Conservation (phyloP, 1,140 invertebrate genomes). For the Bombus impatiens region DNA sequence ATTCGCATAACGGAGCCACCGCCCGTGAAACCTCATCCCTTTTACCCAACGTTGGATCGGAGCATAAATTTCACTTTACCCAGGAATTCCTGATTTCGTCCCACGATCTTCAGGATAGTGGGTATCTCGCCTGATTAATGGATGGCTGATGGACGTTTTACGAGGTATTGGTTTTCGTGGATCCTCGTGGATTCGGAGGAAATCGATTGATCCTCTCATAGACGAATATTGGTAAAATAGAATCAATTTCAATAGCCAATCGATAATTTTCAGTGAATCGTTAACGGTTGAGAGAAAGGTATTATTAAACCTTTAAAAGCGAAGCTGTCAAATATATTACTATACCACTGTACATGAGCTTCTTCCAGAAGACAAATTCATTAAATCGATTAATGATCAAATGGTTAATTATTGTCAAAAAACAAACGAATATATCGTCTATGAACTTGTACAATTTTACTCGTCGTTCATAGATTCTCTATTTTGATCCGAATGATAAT, state of each 20-base stretch:
- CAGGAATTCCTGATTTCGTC: conserved; percentile 54
- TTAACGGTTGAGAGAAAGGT: background rate
- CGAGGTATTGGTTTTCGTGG: conserved; percentile 11
- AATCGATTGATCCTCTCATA: background rate
- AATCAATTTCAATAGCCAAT: background rate
- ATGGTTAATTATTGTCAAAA: background rate
- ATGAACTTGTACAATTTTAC: background rate
- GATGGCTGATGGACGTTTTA: conserved; percentile 37
- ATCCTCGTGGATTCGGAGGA: background rate
- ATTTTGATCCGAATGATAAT: background rate
- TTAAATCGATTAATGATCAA: background rate
- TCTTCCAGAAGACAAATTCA: background rate
- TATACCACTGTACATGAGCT: no score
- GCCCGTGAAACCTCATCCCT: conserved; percentile 58
- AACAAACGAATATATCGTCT: no score
- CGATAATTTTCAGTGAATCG: background rate
- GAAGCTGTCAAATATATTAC: no score
- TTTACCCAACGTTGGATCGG: conserved; percentile 36
- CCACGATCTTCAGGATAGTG: conserved; percentile 1
- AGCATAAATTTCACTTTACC: conserved; percentile 64
- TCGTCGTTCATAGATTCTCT: background rate
- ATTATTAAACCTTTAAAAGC: background rate
- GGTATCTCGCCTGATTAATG: background rate
- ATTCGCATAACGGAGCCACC: conserved; percentile 27
- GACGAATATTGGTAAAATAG: background rate